Evolutionary conservation across 2,113 vertebrate genomes (phyloP), one percentile per base, ranked within the genome.

Genomic region (Collichthys lucidus): DNA sequence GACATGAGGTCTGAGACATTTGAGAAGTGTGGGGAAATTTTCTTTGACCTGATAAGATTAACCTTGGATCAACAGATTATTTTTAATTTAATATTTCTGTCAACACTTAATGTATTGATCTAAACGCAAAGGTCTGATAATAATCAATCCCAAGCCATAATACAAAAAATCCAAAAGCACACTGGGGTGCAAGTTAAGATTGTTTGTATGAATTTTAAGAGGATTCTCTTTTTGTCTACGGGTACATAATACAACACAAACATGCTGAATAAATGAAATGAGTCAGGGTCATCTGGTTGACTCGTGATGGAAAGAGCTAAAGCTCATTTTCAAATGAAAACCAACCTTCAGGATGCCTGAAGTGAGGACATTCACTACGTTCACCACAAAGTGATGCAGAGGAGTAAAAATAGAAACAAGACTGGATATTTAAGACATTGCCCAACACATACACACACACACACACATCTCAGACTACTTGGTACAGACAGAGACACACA

Each of bases 361-460:
- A 84, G 81, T 65, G 65, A 40, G 31, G 53, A 74, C 85, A 84
- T 91, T 84, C 85, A 80, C 78, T 59, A 46, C 85, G 79, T 91
- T 84, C 84, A 79, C 74, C 52, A 46, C 74, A 83, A 88, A 83
- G 59, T 86, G 89, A 90, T 82, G 65, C 63, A 79, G 65, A 69
- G 50, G 76, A 56, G 59, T 85, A 88, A 83, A 92, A 89, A 90
- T 92, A 90, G 89, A 78, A 89, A 85, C 89, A 84, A 64, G 78
- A 10, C 64, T 62, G 47, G 57, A 72, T 86, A 89, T 86, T 86
- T 90, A 92, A 90, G 83, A 87, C 76, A 79, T 17, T n/a, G 44
- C 35, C 26, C 44, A 76, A 62, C 75, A 59, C 63, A 74, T 56
- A 67, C 82, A 62, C 50, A 52, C 62, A 74, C 67, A 64, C n/a